Evolutionary conservation across 37 sponge, comb jelly and placozoan species (phyloP).

Genomic region (Aphrocallistes beatrix): DNA sequence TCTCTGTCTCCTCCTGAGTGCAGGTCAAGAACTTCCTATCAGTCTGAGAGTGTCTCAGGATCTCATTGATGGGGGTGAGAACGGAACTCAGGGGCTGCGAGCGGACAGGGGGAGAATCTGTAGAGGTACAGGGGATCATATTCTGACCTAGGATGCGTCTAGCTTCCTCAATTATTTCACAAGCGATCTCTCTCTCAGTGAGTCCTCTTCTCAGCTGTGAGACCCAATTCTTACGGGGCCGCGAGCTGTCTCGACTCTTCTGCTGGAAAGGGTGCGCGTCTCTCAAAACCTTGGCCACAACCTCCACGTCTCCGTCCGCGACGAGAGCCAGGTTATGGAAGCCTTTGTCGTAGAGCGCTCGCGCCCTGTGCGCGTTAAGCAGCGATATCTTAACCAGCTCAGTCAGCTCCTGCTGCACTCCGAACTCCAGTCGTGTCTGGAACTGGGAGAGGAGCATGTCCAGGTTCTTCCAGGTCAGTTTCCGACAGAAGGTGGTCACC

Average conservation of each 20-base stretch:
- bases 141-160: slow-evolving; percentile 39
- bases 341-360: slow-evolving; percentile 86
- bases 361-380: slow-evolving; percentile 71
- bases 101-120: background rate
- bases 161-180: slow-evolving; percentile 66
- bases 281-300: slow-evolving; percentile 52
- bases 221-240: slow-evolving; percentile 46
- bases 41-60: background rate
- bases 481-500: slow-evolving; percentile 86
- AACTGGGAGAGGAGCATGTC: slow-evolving; percentile 87
- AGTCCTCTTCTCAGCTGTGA: slow-evolving; percentile 53
- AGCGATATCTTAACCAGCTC: slow-evolving; percentile 78
- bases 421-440: slow-evolving; percentile 82
- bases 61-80: background rate
- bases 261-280: slow-evolving; percentile 66
- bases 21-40: too few relatives aligned
- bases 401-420: slow-evolving; percentile 81
- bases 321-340: slow-evolving; percentile 62
- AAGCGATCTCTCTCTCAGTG: slow-evolving; percentile 61
- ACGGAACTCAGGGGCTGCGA: background rate
- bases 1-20: too few relatives aligned
- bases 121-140: slow-evolving; percentile 20
- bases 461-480: slow-evolving; percentile 75
- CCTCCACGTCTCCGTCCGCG: slow-evolving; percentile 56
- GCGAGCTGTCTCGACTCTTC: background rate